phyloP scores from a whole-genome alignment of 2,113 vertebrate genomes.

The Fukomys damarensis region DNA sequence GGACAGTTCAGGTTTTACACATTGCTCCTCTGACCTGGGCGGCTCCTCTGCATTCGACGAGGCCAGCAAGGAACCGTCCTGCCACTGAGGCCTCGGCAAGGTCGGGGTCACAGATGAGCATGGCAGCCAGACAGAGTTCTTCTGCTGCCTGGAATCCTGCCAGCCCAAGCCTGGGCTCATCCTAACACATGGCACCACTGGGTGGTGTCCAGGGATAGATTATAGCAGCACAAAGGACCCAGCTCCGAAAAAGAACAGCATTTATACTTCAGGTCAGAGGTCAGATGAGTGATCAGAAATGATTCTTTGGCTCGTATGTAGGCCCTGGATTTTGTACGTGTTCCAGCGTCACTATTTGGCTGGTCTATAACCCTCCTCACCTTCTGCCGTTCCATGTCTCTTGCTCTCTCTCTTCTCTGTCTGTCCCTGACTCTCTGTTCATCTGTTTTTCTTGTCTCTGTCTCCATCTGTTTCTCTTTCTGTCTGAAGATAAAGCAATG shows the following conservation, averaged over 20 bases:
- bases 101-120: rapidly evolving
- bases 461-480: background rate
- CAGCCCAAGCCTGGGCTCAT: rapidly evolving
- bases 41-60: background rate
- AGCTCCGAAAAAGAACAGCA: background rate
- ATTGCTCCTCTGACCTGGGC: background rate
- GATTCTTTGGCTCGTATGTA: rapidly evolving
- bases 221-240: too few species aligned
- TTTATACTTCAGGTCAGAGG: too few species aligned
- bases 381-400: background rate
- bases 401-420: too few species aligned
- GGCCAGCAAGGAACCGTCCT: rapidly evolving
- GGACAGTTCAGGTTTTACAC: background rate
- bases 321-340: rapidly evolving
- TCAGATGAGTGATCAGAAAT: rapidly evolving
- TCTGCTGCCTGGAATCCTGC: background rate
- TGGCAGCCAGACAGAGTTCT: rapidly evolving
- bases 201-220: background rate
- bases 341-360: background rate
- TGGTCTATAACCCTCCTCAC: background rate
- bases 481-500: slow-evolving; percentile 71
- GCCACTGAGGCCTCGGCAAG: background rate
- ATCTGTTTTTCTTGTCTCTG: background rate
- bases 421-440: background rate
- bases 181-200: rapidly evolving